Base-by-base conservation (phyloP, 2,113 vertebrate species). In the Chitala chitala region DNA sequence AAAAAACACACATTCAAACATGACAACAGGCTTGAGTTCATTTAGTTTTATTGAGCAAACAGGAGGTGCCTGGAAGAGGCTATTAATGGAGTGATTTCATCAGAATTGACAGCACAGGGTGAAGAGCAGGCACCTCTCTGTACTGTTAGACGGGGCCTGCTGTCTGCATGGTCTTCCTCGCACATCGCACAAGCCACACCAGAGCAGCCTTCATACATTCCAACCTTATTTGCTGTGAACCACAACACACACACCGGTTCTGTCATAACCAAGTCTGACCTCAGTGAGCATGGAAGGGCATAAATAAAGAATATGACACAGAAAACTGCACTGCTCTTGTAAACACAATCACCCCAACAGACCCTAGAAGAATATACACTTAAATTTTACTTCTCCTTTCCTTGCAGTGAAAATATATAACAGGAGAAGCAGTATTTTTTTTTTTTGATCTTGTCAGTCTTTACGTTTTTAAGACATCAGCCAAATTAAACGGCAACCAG, bases 401-500 rank as follows among this genome's bases (percentile, higher is more conserved):
- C 15, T 48, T 48, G 12, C 31, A 68, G 10, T 26, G 65, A 10
- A 51, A 51, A 69, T 46, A 68, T 68, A 68, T 12, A 33, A 40
- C 38, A 22, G 64, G n/a, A 12, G n/a, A 46, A 68, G 44, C 7
- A 20, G 1, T 24, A 20, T 10, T 26, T 46, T 26, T 9, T 68
- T 46, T 26, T 9, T 68, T 8, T 40, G 24, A 17, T 72, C 1
- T 48, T 15, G 26, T 61, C 42, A 29, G 20, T 26, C 26, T 46
- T 3, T 10, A 33, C 4, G 20, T 36, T 50, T 8, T 33, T 26
- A 36, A 70, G 15, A 22, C 15, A n/a, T 46, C 56, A 15, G 33
- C 26, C n/a, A n/a, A 46, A 72, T 56, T 50, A 59, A 73, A 63
- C 50, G 48, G 63, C 33, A 50, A 63, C 26, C 38, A 48, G 66